Evolutionary conservation across 2,888 invertebrate species (phyloP), one percentile per base, ranked within the genome.

Genomic region (Leptodirus hochenwartii): DNA sequence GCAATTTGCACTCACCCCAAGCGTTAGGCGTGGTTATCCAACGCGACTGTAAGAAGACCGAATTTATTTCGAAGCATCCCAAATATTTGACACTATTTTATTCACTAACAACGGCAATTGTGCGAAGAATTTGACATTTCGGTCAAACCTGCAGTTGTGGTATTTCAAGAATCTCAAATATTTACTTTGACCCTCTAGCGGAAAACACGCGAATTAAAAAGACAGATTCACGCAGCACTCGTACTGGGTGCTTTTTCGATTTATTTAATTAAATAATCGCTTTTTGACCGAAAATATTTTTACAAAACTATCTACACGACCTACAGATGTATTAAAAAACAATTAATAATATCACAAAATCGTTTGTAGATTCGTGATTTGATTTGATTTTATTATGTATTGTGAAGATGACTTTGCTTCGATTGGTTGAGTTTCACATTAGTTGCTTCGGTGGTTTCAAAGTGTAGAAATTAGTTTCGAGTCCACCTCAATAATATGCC

Each of bases 61-160:
- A 6, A 8, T 20, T 20, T 9, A 20, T 8, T 20, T 9, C 20
- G 16, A 26, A 9, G 16, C 29, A 35, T 37, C 37, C 32, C 28
- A 36, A 38, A 42, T 43, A 44, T 46, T 45, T 45, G 43, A 42
- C 46, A 47, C 44, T 39, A 41, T 46, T 46, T 45, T 43, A 47
- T 45, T 44, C 49, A 49, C 48, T 48, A 53, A 52, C 49, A 51
- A 50, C 47, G 41, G 49, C 53, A 55, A 53, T 51, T 51, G 51
- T 49, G 50, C 49, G 49, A 56, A 54, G 53, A 64, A 66, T 69
- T 69, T 69, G 68, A 69, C 69, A 69, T 69, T 69, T 69, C 65
- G 65, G 67, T 67, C 68, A 66, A 66, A 68, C 67, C 68, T 66
- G 66, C 64, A 59, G 61, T 62, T 58, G 57, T 49, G 68, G 69